Evolutionary conservation across 53 echinoderm and acorn worm genomes (phyloP), one percentile per base, ranked within the genome.

Genomic region (Echinarachnius parma): DNA sequence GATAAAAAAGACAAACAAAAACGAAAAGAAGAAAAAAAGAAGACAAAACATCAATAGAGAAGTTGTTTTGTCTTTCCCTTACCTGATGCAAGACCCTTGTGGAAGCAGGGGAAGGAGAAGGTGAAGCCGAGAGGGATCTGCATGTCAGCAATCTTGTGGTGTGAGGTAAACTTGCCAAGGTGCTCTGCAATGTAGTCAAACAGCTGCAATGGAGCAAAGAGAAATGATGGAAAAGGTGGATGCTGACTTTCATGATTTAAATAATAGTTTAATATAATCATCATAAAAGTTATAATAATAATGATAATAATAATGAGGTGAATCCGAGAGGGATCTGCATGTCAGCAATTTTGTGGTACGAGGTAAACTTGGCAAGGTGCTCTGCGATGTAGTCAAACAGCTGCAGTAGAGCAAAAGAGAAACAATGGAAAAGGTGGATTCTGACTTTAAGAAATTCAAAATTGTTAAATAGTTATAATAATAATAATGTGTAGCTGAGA

Each of bases 371-470:
- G 39, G 64, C 78, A 11, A 78, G 53, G 18, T 63, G 50, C 25
- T 64, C 64, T 11, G 78, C 78, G 18, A 78, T 78, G 64, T 78
- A 78, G 53, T 63, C 78, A 53, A 78, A 78, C 25, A 78, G 44
- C 78, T 78, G 53, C 11, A 31, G 26, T n/a, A 37, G 33, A 15
- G n/a, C n/a, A n/a, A 35, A 29, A 46, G 42, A 15, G 47, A 28
- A 27, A 57, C 0, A 13, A 27, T 5, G 62, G 21, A 37, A 23
- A 37, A 25, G 28, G 28, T 16, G 25, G 24, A 32, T n/a, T n/a
- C n/a, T n/a, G n/a, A n/a, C n/a, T n/a, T n/a, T n/a, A n/a, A n/a
- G n/a, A n/a, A n/a, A n/a, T n/a, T n/a, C n/a, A n/a, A n/a, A n/a
- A n/a, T n/a, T n/a, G n/a, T n/a, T n/a, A n/a, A n/a, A n/a, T n/a